These are phyloP conservation scores for Aphelinus certus DNA, from an alignment of 1,140 invertebrate species.

Conservation along the genomic window DNA sequence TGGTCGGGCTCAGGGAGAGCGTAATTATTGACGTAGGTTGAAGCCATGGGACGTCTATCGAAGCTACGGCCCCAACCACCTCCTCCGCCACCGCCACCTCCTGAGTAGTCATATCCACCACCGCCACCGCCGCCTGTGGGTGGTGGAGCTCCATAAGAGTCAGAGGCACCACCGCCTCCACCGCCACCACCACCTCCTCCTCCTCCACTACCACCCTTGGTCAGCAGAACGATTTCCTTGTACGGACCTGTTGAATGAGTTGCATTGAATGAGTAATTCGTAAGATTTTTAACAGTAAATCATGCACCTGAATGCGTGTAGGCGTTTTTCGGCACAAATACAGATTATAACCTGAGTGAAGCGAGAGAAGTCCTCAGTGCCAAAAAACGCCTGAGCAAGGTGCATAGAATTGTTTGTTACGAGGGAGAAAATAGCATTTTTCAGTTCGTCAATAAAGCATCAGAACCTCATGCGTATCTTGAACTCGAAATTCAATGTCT, in stretches of 20 bases:
- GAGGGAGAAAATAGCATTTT: too few relatives aligned
- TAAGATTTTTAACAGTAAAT: conserved; percentile 23
- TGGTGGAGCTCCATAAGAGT: conserved; percentile 54
- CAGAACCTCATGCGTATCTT: too few relatives aligned
- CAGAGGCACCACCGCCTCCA: conserved; percentile 32
- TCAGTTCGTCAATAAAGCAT: too few relatives aligned
- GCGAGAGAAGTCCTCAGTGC: too few relatives aligned
- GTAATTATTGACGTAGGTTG: conserved; percentile 24
- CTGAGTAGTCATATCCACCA: conserved; percentile 35
- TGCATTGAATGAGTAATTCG: not conserved
- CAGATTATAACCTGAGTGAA: too few relatives aligned
- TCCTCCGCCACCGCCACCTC: conserved; percentile 46
- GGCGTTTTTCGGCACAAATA: not conserved
- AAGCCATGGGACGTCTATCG: conserved; percentile 37
- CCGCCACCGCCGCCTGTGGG: conserved; percentile 51
- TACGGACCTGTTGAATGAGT: conserved; percentile 42
- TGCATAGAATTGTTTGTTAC: too few relatives aligned
- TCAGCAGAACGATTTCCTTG: conserved; percentile 59
- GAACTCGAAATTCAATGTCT: too few relatives aligned
- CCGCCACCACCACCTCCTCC: conserved; percentile 37
- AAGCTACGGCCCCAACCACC: conserved; percentile 61
- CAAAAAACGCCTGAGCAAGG: too few relatives aligned
- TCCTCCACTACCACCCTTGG: conserved; percentile 51
- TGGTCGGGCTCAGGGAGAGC: conserved; percentile 19
- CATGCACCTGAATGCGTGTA: not conserved